Percentiles rank a stretch among this genome's conserved stretches.
These are phyloP conservation scores for Malthinus seriepunctatus DNA, from an alignment of 2,888 invertebrate genomes.

Conservation along the genomic window DNA sequence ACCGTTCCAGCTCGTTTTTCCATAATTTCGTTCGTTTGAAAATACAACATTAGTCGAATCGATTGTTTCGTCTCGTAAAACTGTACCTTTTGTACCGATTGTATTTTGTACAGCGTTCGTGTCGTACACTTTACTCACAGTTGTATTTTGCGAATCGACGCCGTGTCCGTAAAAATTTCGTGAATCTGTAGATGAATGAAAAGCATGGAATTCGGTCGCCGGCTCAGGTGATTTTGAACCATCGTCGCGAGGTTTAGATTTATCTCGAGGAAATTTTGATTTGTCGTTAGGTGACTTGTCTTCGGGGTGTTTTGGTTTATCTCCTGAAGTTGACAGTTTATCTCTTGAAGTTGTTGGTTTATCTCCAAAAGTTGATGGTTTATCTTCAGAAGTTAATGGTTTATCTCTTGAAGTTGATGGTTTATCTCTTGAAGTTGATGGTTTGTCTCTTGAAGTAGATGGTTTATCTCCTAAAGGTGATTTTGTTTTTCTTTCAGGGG, in stretches of 20 bases:
- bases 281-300: neutral
- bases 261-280: conserved; percentile 26
- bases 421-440: conserved; percentile 42
- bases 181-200: conserved; percentile 33
- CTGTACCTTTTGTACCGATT: conserved; percentile 51
- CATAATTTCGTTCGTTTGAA: conserved; percentile 51
- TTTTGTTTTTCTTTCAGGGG: conserved; percentile 17
- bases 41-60: conserved; percentile 51
- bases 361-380: conserved; percentile 7
- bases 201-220: conserved; percentile 39
- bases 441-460: neutral
- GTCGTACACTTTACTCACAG: conserved; percentile 49
- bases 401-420: conserved; percentile 45
- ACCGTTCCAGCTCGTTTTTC: conserved; percentile 54
- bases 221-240: neutral
- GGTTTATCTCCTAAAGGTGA: neutral
- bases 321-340: too few relatives aligned
- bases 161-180: conserved; percentile 36
- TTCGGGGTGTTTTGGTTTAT: neutral
- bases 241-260: conserved; percentile 40
- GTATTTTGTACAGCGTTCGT: conserved; percentile 50
- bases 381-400: conserved; percentile 37
- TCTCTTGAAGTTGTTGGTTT: too few relatives aligned
- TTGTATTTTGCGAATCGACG: conserved; percentile 42
- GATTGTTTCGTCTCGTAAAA: conserved; percentile 57